phyloP scores from a whole-genome alignment of 2,888 invertebrate genomes.

The Caenorhabditis sinica region DNA sequence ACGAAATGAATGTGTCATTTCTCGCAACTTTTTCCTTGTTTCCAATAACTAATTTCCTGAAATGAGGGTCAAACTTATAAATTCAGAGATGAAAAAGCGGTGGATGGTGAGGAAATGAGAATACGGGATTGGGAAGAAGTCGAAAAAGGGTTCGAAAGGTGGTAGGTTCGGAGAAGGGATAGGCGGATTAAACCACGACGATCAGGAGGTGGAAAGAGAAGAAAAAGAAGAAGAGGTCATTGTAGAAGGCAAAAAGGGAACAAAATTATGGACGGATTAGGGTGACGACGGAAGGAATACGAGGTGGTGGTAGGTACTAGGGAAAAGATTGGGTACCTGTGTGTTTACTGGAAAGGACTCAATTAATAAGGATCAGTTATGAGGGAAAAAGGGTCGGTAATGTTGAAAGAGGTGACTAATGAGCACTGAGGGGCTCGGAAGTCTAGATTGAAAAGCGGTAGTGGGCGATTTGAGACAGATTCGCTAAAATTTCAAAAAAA shows the following conservation, averaged over 20 bases:
- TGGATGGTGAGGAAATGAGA: slow-evolving; percentile 14
- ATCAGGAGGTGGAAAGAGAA: slow-evolving; percentile 21
- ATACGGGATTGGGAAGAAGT: slow-evolving; percentile 21
- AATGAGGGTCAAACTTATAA: slow-evolving; percentile 17
- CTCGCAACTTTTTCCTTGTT: slow-evolving; percentile 34
- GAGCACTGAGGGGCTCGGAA: too few relatives aligned
- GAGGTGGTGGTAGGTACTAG: slow-evolving; percentile 42
- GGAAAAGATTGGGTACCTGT: neutral
- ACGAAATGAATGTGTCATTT: neutral
- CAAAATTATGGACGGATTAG: slow-evolving; percentile 66
- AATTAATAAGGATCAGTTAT: too few relatives aligned
- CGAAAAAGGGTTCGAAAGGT: slow-evolving; percentile 18
- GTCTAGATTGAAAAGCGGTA: too few relatives aligned
- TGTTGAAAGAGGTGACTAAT: too few relatives aligned
- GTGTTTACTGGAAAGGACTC: neutral
- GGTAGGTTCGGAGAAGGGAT: slow-evolving; percentile 35
- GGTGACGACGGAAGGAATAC: slow-evolving; percentile 34
- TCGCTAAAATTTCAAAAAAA: too few relatives aligned
- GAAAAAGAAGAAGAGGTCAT: slow-evolving; percentile 50
- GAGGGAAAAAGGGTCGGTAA: too few relatives aligned
- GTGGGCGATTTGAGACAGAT: too few relatives aligned
- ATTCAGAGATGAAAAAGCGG: slow-evolving; percentile 10
- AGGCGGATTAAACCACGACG: slow-evolving; percentile 48
- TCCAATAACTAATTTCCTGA: slow-evolving; percentile 32
- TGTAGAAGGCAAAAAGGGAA: slow-evolving; percentile 38